Base-by-base conservation (phyloP, 1,140 invertebrate genomes). In the Parasteatoda tepidariorum region DNA sequence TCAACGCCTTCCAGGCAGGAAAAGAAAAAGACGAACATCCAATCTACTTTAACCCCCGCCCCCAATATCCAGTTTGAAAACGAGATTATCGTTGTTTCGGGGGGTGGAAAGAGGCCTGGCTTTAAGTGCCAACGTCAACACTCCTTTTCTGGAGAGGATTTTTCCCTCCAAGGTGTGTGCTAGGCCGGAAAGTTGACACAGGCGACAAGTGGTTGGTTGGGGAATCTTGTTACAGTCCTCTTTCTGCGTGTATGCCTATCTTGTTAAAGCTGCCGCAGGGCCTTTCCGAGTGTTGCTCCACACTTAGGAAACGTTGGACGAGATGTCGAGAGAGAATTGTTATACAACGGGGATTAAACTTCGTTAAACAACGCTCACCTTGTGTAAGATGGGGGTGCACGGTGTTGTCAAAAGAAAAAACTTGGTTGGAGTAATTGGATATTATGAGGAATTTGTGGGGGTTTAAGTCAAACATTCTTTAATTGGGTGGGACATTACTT, bases 51-150 rank as follows among this genome's bases (percentile, higher is more conserved):
- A 13, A 41, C 30, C 33, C 9, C n/a, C 28, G 22, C 28, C 5
- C 30, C 38, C 38, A 48, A 13, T 18, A 18, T 18, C 18, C 38
- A 13, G 9, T 9, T 48, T 67, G 34, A 22, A 67, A 67, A 67
- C 64, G 34, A 67, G 64, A 67, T 67, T 22, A 26, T 22, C 54
- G 31, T 26, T 22, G 9, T 59, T 15, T 18, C 26, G 70, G 11
- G n/a, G 70, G 6, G 64, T 4, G 64, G 15, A 22, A 31, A 55
- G 28, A 5, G 30, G 54, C 11, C 64, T 11, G 64, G n/a, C 24
- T 33, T 33, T 67, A 68, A 79, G 62, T 79, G 64, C 62, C 75
- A 30, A 34, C 33, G 75, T 79, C 75, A 79, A 79, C 75, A 79
- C 62, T 68, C 75, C n/a, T 33, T 9, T 48, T 76, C n/a, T 76